phyloP scores from a whole-genome alignment of 2,888 invertebrate genomes.

The Furcula furcula region DNA sequence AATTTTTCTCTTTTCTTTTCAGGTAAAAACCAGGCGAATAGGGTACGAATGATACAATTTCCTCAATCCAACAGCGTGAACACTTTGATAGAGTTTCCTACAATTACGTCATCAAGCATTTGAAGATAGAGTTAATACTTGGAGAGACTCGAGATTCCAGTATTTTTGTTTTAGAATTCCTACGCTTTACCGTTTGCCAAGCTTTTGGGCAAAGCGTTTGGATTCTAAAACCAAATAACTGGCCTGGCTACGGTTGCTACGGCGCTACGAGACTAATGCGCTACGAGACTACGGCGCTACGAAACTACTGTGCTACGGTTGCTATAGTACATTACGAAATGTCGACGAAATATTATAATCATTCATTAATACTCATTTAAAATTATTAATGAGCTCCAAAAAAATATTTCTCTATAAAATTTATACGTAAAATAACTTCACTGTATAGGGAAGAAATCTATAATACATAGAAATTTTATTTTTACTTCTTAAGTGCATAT shows the following conservation, averaged over 20 bases:
- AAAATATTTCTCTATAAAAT: too few relatives aligned
- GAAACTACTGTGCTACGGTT: neutral
- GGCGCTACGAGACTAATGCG: constrained; percentile 11
- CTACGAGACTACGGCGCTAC: constrained; percentile 7
- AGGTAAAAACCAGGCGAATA: constrained; percentile 13
- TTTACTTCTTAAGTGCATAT: too few relatives aligned
- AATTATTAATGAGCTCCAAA: too few relatives aligned
- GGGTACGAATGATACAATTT: constrained; percentile 1
- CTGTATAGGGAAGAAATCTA: too few relatives aligned
- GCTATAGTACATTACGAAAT: too few relatives aligned
- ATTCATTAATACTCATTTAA: too few relatives aligned
- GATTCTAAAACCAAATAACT: constrained; percentile 93
- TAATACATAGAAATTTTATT: too few relatives aligned
- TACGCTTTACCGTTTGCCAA: constrained; percentile 94
- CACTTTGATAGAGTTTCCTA: constrained; percentile 3
- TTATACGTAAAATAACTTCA: too few relatives aligned
- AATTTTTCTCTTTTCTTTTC: constrained; percentile 11
- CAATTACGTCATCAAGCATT: constrained; percentile 6
- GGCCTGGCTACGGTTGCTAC: constrained; percentile 30
- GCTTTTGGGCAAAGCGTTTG: constrained; percentile 95
- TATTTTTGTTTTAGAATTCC: constrained; percentile 94
- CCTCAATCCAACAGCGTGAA: neutral
- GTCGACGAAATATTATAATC: too few relatives aligned
- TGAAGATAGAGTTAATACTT: constrained; percentile 24
- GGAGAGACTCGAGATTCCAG: constrained; percentile 32